Evolutionary conservation across 1,140 invertebrate genomes (phyloP), one percentile per base, ranked within the genome.

Genomic region (Anoplophora glabripennis): DNA sequence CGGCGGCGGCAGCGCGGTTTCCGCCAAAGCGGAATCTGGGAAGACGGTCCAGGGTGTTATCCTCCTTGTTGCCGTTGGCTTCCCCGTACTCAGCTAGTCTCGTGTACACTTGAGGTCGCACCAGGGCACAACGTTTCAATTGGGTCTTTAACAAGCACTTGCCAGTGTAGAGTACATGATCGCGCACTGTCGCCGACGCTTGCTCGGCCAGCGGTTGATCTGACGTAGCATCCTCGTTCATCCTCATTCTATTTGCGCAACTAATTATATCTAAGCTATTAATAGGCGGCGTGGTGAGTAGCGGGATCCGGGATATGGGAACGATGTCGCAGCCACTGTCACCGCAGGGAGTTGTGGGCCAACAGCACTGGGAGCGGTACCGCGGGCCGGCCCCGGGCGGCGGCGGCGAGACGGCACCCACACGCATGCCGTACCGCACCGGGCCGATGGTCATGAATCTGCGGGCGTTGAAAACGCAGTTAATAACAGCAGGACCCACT

Each of bases 11-110:
- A 77, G 77, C 81, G 69, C 75, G 72, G 78, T 80, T 80, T 76
- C 86, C 84, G 77, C 86, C 87, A 79, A 88, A 86, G 73, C 86
- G 84, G 72, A 87, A 84, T 74, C 83, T 87, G 70, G 87, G 86
- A 74, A 89, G 79, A 59, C 87, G 87, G 78, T 89, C 88, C 86
- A 90, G 84, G 72, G 84, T 84, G 78, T 55, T 55, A 41, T 66
- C 44, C 38, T 63, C 61, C 12, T 64, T 61, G 45, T 53, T 63
- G 15, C 44, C 51, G 21, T 51, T 52, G 51, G 40, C 58, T 57
- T 69, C 56, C 42, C 56, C 64, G 58, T 65, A 65, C 17, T 66
- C 66, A 35, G 59, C 63, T 12, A 72, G 48, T 45, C 70, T 57
- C 17, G 65, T 54, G 55, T 70, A 73, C 34, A 65, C 57, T 55